Conservation (phyloP, 2,113 vertebrate genomes). For the Phainopepla nitens region DNA sequence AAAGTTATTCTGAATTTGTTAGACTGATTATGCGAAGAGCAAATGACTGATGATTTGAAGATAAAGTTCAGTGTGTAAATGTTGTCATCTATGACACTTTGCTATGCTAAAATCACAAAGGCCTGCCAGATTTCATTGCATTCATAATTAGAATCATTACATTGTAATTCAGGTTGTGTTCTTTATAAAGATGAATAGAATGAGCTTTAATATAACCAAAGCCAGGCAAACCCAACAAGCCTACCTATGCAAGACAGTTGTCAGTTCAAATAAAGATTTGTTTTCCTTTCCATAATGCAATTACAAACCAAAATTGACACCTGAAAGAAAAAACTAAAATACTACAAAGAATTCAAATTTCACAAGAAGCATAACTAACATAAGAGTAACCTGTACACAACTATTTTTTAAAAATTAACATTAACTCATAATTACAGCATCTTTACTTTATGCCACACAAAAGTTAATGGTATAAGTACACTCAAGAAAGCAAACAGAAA, state of each 20-base stretch:
- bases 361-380: not conserved
- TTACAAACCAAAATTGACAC: slow-evolving; percentile 45
- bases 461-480: not conserved
- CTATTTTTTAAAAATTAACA: not conserved
- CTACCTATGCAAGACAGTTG: slow-evolving; percentile 28
- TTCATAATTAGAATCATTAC: slow-evolving; percentile 53
- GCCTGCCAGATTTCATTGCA: slow-evolving; percentile 38
- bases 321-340: slow-evolving; percentile 30
- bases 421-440: not conserved
- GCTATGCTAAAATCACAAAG: slow-evolving; percentile 26
- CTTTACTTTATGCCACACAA: not conserved
- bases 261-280: slow-evolving; percentile 41
- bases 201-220: slow-evolving; percentile 9
- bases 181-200: slow-evolving; percentile 41
- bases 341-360: not conserved
- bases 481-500: not conserved
- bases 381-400: not conserved
- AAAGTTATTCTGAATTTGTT: slow-evolving; percentile 22
- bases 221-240: not conserved
- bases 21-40: slow-evolving; percentile 14
- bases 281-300: slow-evolving; percentile 50
- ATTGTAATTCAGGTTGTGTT: slow-evolving; percentile 62
- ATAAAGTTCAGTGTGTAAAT: slow-evolving; percentile 49
- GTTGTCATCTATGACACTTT: slow-evolving; percentile 14
- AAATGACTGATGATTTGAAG: slow-evolving; percentile 47